Percentiles rank a stretch among this genome's conserved stretches.
Conservation (phyloP, 1,140 invertebrate genomes). For the Tetragonula clypearis region DNA sequence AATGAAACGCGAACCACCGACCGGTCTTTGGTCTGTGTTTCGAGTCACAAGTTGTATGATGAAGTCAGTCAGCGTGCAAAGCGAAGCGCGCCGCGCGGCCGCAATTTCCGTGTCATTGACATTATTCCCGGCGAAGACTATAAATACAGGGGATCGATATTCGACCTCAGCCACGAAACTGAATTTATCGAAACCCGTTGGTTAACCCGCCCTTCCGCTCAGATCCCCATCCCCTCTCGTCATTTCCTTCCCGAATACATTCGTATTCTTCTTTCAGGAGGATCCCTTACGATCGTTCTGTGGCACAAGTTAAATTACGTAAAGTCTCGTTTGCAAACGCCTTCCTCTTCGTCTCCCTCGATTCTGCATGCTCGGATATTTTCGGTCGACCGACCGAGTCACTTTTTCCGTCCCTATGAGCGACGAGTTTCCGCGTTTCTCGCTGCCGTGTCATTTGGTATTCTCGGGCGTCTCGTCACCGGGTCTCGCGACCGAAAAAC, state of each 20-base stretch:
- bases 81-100: neutral
- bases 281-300: neutral
- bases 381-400: neutral
- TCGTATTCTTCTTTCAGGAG: neutral
- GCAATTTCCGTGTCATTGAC: conserved; percentile 54
- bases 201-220: neutral
- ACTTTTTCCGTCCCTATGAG: neutral
- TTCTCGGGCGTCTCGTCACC: neutral
- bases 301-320: neutral
- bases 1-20: conserved; percentile 3
- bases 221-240: neutral
- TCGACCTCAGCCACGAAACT: neutral
- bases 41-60: conserved; percentile 7
- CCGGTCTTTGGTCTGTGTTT: neutral
- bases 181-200: conserved; percentile 50
- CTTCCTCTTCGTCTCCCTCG: neutral
- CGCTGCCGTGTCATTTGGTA: neutral
- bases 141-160: conserved; percentile 47
- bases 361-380: neutral
- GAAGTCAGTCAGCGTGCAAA: conserved; percentile 16
- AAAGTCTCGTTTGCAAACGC: neutral
- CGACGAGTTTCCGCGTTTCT: too few species aligned
- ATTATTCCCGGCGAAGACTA: conserved; percentile 37
- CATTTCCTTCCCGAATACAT: too few species aligned
- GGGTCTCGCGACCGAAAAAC: neutral